phyloP scores from a whole-genome alignment of 2,797 vertebrate genomes.

The Nothura maculosa region DNA sequence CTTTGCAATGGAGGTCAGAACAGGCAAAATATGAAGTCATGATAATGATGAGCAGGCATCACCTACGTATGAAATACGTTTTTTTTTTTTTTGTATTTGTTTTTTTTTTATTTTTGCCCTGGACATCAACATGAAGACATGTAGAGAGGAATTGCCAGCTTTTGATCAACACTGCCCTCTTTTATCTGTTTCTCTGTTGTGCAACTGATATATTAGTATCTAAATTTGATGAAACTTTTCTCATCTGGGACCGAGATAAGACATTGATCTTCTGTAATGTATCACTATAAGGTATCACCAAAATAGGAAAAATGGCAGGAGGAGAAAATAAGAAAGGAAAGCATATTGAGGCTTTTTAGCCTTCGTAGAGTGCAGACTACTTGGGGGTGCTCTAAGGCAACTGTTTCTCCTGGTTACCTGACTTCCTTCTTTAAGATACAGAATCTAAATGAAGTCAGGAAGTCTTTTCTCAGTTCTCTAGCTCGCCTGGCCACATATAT shows the following conservation, averaged over 20 bases:
- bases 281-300: not conserved
- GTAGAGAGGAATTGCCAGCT: not conserved
- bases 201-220: not conserved
- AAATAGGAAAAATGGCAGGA: not conserved
- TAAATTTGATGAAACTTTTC: constrained; percentile 1
- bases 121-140: not conserved
- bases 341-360: not conserved
- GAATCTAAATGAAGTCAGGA: constrained; percentile 13
- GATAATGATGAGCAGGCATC: not conserved
- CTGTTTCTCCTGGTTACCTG: constrained; percentile 12
- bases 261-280: not conserved
- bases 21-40: not conserved
- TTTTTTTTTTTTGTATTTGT: not conserved
- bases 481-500: not conserved
- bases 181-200: not conserved
- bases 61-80: not conserved
- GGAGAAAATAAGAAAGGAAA: not conserved
- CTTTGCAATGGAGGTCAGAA: not conserved
- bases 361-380: constrained; percentile 33
- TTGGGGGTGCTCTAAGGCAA: constrained; percentile 34
- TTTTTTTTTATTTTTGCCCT: not conserved
- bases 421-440: not conserved
- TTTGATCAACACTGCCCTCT: not conserved
- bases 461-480: constrained; percentile 13
- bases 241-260: not conserved